Conservation (phyloP, 1,140 invertebrate genomes). For the Linepithema humile region DNA sequence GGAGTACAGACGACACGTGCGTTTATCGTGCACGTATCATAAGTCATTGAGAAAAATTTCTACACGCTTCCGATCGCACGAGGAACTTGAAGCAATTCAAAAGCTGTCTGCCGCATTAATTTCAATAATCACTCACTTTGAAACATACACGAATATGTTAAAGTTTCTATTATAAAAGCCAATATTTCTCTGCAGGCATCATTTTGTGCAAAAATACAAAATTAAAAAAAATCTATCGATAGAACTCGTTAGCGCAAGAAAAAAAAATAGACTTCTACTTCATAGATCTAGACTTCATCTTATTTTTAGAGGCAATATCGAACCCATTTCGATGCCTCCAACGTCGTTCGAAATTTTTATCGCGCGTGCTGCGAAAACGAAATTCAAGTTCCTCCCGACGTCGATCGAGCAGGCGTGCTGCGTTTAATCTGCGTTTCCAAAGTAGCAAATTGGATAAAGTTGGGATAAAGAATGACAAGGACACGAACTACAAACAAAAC, state of each 20-base stretch:
- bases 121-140: conserved; percentile 9
- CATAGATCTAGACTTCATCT: not conserved
- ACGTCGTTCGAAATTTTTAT: conserved; percentile 1
- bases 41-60: conserved; percentile 30
- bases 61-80: conserved; percentile 42
- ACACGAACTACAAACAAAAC: conserved; percentile 22
- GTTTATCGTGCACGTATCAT: not conserved
- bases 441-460: conserved; percentile 1
- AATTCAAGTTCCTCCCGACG: conserved; percentile 15
- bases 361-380: not conserved
- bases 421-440: conserved; percentile 15
- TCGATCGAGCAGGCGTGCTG: conserved; percentile 30
- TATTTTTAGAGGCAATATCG: not conserved
- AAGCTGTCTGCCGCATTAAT: not conserved
- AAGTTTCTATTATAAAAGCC: not conserved
- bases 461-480: conserved; percentile 23
- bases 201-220: not conserved
- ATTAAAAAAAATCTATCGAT: too few relatives aligned
- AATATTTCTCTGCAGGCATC: not conserved
- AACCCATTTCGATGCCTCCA: not conserved
- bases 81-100: conserved; percentile 21
- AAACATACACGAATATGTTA: not conserved
- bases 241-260: not conserved
- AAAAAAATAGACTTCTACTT: not conserved
- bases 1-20: conserved; percentile 68